Evolutionary conservation across 2,888 invertebrate species (phyloP).

Genomic region (Drosophila anomelani): DNA sequence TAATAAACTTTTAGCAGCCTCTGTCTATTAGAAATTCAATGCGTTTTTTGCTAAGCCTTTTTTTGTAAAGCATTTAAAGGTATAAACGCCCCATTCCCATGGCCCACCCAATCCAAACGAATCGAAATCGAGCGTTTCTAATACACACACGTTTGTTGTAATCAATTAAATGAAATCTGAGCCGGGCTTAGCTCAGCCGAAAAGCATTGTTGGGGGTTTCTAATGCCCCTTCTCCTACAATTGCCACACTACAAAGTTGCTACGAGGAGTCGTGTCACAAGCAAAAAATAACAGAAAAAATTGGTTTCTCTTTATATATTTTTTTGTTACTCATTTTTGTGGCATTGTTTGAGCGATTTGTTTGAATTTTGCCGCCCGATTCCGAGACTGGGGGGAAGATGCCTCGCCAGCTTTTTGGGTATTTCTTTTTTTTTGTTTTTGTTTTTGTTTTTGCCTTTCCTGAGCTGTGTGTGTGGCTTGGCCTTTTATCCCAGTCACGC

Average conservation of each 20-base stretch:
- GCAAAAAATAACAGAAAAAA: slow-evolving; percentile 42
- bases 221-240: slow-evolving; percentile 33
- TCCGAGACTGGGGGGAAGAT: slow-evolving; percentile 56
- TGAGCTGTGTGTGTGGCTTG: slow-evolving; percentile 61
- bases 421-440: slow-evolving; percentile 18
- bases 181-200: slow-evolving; percentile 13
- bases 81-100: slow-evolving; percentile 28
- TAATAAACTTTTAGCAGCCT: slow-evolving; percentile 12
- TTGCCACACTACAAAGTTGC: slow-evolving; percentile 57
- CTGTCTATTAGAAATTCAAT: slow-evolving; percentile 22
- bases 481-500: slow-evolving; percentile 78
- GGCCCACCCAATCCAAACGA: slow-evolving; percentile 37
- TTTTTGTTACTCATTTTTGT: slow-evolving; percentile 50
- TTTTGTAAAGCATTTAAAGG: slow-evolving; percentile 14
- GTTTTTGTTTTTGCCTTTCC: slow-evolving; percentile 6
- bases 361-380: slow-evolving; percentile 75
- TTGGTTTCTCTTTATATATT: slow-evolving; percentile 47
- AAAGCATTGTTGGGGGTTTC: slow-evolving; percentile 59
- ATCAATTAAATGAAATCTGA: slow-evolving; percentile 75
- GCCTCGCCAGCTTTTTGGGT: slow-evolving; percentile 59
- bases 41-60: slow-evolving; percentile 31
- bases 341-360: slow-evolving; percentile 78
- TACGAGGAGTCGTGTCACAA: slow-evolving; percentile 65
- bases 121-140: slow-evolving; percentile 37
- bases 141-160: slow-evolving; percentile 59